These are phyloP conservation scores for Oreochromis mossambicus DNA, from an alignment of 2,797 vertebrate genomes.

Conservation along the genomic window DNA sequence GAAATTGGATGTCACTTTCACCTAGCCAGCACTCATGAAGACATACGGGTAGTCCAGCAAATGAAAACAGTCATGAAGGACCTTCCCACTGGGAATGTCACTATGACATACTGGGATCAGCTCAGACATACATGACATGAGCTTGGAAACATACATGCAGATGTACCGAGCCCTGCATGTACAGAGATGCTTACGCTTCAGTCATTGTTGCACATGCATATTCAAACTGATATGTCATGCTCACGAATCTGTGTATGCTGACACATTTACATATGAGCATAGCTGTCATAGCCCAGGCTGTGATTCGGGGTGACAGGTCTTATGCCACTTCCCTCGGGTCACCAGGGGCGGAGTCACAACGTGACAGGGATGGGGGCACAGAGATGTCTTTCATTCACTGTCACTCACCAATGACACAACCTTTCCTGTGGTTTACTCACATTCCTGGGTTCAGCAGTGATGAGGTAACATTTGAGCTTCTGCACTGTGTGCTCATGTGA, in stretches of 20 bases:
- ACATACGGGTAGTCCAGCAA: conserved; percentile 47
- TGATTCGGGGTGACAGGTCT: conserved; percentile 68
- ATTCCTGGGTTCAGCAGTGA: neutral
- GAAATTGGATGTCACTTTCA: conserved; percentile 47
- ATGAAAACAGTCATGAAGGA: conserved; percentile 62
- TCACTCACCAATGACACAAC: conserved; percentile 20
- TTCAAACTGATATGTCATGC: conserved; percentile 61
- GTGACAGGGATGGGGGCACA: conserved; percentile 35
- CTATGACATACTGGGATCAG: conserved; percentile 42
- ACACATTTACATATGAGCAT: conserved; percentile 69
- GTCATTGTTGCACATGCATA: conserved; percentile 60
- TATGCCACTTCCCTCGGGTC: conserved; percentile 60
- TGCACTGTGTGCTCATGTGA: neutral
- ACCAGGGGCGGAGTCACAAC: conserved; percentile 50
- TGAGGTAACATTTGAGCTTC: neutral
- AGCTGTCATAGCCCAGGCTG: conserved; percentile 24
- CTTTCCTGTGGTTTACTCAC: neutral
- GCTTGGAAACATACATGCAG: conserved; percentile 7
- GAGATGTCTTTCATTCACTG: conserved; percentile 50
- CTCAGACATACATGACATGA: conserved; percentile 34
- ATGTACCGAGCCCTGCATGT: neutral
- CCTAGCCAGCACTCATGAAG: conserved; percentile 18
- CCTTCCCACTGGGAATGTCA: conserved; percentile 79
- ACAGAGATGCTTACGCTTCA: conserved; percentile 48
- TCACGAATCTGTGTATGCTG: conserved; percentile 46